Conservation (phyloP, 2,888 invertebrate species). For the Alcis repandata region DNA sequence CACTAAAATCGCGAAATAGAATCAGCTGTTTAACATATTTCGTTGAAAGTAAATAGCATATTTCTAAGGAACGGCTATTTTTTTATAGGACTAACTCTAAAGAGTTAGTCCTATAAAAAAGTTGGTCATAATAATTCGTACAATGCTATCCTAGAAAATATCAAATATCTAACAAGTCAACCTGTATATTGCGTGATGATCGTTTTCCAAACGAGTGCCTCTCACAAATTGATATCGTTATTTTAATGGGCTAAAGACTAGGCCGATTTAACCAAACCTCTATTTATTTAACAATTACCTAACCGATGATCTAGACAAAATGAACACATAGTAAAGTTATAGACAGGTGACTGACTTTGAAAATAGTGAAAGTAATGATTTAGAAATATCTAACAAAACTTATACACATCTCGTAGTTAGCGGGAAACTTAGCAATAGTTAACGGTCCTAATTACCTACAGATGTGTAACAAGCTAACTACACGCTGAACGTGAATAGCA, state of each 20-base stretch:
- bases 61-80: neutral
- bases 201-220: constrained; percentile 2
- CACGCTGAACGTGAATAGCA: constrained; percentile 38
- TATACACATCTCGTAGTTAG: neutral
- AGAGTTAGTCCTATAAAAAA: too few species aligned
- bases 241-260: neutral
- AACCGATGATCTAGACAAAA: neutral
- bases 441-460: constrained; percentile 3
- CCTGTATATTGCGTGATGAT: neutral
- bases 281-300: neutral
- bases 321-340: neutral
- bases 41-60: too few species aligned
- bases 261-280: neutral
- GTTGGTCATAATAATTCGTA: too few species aligned
- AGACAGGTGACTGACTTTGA: neutral
- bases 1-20: too few species aligned
- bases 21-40: too few species aligned
- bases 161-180: too few species aligned
- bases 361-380: neutral
- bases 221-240: neutral
- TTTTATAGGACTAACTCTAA: too few species aligned
- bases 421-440: neutral
- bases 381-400: too few species aligned
- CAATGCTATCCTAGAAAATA: too few species aligned
- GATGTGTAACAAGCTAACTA: constrained; percentile 8